These are phyloP conservation scores for Vicugna pacos DNA, from an alignment of 2,113 vertebrate genomes.

Conservation along the genomic window DNA sequence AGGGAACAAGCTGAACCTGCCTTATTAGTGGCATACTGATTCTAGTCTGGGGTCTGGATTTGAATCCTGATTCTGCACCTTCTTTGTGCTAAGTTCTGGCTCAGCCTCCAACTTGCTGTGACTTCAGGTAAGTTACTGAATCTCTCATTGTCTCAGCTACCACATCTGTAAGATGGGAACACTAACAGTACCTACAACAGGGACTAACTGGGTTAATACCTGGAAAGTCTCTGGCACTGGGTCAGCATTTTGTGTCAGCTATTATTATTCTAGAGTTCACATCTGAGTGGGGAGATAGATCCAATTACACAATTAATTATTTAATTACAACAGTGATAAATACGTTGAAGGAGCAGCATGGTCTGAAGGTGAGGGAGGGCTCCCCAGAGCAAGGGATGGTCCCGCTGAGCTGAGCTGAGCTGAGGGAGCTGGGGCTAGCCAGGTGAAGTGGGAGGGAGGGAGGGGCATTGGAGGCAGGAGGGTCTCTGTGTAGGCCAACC, in stretches of 20 bases:
- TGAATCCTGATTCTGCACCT: slow-evolving; percentile 22
- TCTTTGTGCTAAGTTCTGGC: background rate
- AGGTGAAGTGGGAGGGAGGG: background rate
- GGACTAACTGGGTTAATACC: background rate
- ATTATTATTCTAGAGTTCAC: slow-evolving; percentile 4
- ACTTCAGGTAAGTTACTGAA: background rate
- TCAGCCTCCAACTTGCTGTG: background rate
- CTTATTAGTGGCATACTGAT: background rate
- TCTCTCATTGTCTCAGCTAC: background rate
- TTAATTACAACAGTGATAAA: slow-evolving; percentile 56
- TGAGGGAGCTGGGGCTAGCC: background rate
- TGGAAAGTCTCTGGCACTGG: background rate
- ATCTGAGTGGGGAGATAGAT: slow-evolving; percentile 55
- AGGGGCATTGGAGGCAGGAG: background rate
- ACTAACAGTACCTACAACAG: background rate
- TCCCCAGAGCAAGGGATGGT: background rate
- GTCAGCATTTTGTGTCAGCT: background rate
- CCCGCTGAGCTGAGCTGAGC: background rate
- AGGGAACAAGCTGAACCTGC: background rate
- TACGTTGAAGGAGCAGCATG: background rate
- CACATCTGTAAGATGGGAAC: slow-evolving; percentile 10
- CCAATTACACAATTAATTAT: slow-evolving; percentile 51
- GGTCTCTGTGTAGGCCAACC: background rate
- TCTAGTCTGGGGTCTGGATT: background rate
- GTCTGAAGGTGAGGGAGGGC: background rate